Base-by-base conservation (phyloP, 2,888 invertebrate species). In the Erebia palarica region DNA sequence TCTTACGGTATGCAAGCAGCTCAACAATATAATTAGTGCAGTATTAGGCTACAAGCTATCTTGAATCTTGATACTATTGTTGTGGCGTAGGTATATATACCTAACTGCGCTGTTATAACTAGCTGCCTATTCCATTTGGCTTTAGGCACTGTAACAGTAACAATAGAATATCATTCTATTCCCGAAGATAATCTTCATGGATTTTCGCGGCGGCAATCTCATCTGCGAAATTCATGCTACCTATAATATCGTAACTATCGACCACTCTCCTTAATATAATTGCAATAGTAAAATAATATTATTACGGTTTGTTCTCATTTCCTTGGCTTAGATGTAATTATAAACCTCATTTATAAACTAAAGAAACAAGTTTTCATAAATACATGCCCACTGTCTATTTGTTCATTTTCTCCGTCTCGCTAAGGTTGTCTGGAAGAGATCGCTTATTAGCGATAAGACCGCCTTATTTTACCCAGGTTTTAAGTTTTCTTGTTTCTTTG, bases 1-100 rank as follows among this genome's bases (percentile, higher is more conserved):
- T 75, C 55, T 66, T 65, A 68, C 73, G 18, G 55, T 71, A 70
- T 70, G 68, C 73, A 76, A 76, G 72, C 75, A 76, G 68, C 72
- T 27, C 63, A 68, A 70, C 68, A 70, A 70, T 72, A 70, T 70
- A 70, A 72, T 70, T 59, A 66, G 58, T 66, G 69, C 66, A 64
- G 61, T 64, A 75, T 68, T 73, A 72, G 71, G 67, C 18, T 47
- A 65, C 57, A 70, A 67, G 63, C 67, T 71, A 55, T 57, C 13
- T 49, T 21, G 18, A 58, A 58, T 59, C 13, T 65, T 58, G 44
- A 58, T 65, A 21, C 49, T 66, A 67, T 58, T 16, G 44, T 42
- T 65, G 18, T 65, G 10, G 42, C 27, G 27, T 27, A 27, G 3
- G 27, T 27, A 27, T 18, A 7, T 13, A 53, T 9, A 13, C 3